Base-by-base conservation (phyloP, 1,140 invertebrate genomes). In the Panagrolaimus sp. region DNA sequence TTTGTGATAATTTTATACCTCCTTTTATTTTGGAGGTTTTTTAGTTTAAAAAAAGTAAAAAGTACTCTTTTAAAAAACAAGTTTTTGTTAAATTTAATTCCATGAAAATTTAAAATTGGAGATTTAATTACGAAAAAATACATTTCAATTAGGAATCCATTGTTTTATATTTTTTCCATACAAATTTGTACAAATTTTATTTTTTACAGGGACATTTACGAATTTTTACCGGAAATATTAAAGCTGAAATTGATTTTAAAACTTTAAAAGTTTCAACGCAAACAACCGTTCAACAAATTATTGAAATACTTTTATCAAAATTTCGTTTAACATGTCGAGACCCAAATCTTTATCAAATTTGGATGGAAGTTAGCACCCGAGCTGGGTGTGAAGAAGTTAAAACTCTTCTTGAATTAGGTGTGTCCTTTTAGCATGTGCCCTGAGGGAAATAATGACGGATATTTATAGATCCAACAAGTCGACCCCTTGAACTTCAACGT, bases 171-270 rank as follows among this genome's bases (percentile, higher is more conserved):
- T 21, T 21, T 58, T 58, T 58, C 15, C 10, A n/a, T 55, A 10
- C 21, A 58, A 58, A 28, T 58, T 58, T 58, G 28, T 2, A 5
- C 12, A 58, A 10, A 1, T 52, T 12, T 91, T n/a, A n/a, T 69
- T 96, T 88, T 82, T 94, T 73, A 74, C 63, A 75, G 74, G 74
- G 75, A 46, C 58, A 76, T 68, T 64, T 76, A 21, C 45, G 67
- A 43, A 73, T 76, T n/a, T 78, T 73, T 62, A 76, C 75, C 28
- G 63, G 28, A 28, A 67, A 70, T 47, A 72, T 76, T 26, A 77
- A 76, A 71, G 52, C 75, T 21, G 75, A 76, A 24, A 76, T 76
- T 14, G 76, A 79, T 68, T 77, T 76, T 48, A 78, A 78, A 72
- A 77, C 76, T 10, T 15, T 77, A n/a, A 64, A 70, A 28, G 46